Evolutionary conservation across 2,797 vertebrate genomes (phyloP), one percentile per base, ranked within the genome.

Genomic region (Centropyge bicolor): DNA sequence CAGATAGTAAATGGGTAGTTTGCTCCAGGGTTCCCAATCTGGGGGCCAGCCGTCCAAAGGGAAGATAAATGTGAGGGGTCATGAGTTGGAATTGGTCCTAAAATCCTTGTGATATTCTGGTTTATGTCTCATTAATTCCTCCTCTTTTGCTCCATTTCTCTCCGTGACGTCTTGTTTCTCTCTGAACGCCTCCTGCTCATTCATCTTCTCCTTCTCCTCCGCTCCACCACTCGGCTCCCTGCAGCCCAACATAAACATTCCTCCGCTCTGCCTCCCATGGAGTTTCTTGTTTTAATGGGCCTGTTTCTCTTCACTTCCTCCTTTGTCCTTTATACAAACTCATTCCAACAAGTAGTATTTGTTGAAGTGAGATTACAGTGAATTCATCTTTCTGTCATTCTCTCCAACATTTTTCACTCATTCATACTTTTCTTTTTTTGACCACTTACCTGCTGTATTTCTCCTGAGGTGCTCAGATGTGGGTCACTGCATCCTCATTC

Each of bases 181-280:
- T 57, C 16, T 51, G 35, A 57, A 10, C 31, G 6, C 70, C 68
- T 61, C 56, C 41, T 66, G 35, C 71, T 49, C 80, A 12, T 72
- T 59, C 48, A 14, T 73, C 80, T 31, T 24, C 43, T 40, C 10
- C 31, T 27, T 19, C 3, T 19, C 8, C 43, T 51, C 16, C 45
- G 12, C 56, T 35, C 43, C 57, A 3, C 24, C 70, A 0, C 56
- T 55, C 62, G 12, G n/a, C 31, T 66, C 56, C n/a, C 43, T 20
- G 16, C 13, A 36, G 66, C 4, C 64, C 60, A 73, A 77, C 61
- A 59, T 68, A 80, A 87, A 91, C 86, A 83, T 31, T 24, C 59
- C 66, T 66, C 70, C 45, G 31, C 38, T 62, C 54, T 31, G 36
- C 83, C 81, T 85, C 84, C 84, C 81, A 74, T 24, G 4, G 40